Base-by-base conservation (phyloP, 2,888 invertebrate species). In the Pantelozetes paolii region DNA sequence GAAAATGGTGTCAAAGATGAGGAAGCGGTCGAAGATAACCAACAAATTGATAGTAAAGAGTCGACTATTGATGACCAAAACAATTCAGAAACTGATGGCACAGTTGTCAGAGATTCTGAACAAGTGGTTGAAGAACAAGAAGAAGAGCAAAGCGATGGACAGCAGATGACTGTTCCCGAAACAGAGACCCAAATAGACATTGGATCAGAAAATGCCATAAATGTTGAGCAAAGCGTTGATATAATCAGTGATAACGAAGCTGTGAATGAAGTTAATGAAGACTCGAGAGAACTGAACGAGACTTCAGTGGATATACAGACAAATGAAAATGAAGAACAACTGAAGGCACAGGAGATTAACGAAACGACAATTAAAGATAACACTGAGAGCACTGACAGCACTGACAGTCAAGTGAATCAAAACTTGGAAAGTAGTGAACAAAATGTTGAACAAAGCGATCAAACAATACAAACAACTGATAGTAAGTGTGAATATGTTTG, bases 241-340 rank as follows among this genome's bases (percentile, higher is more conserved):
- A 26, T 23, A 40, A 69, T 36, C 69, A 48, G 48, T 71, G 45
- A 26, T 50, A 71, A 71, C 48, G 26, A 71, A 28, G 28, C 48
- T 30, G 48, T 32, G 15, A 2, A 26, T 5, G 48, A 26, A 50
- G 32, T 20, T 64, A 64, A 64, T 64, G 32, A 64, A 64, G 20
- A 30, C 26, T 13, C 48, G 18, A 5, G 36, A 36, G 36, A 9
- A 36, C 36, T 36, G 36, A 36, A 36, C 36, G 50, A 9, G 23
- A 20, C 48, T 23, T 36, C 59, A 28, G 6, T 8, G 59, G 32
- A 20, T n/a, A 36, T 18, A 13, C 13, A 45, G 23, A 42, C 32
- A 6, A 42, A 64, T 23, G 18, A 28, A 62, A 20, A 32, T 9
- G 20, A 13, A 20, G 20, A 64, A n/a, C n/a, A 54, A 54, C 9